phyloP scores from a whole-genome alignment of 2,113 vertebrate species.

The Agelaius phoeniceus region DNA sequence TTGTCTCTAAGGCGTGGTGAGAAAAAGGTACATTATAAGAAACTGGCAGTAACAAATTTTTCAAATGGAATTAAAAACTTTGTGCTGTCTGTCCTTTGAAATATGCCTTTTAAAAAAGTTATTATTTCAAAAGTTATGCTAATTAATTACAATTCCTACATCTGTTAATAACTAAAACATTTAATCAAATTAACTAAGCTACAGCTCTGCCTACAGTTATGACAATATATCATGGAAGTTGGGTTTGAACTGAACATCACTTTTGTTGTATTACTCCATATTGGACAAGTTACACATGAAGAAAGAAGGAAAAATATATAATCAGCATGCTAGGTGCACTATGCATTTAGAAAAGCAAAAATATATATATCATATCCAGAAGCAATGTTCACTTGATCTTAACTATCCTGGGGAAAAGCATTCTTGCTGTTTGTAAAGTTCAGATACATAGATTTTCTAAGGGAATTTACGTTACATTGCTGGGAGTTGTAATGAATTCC shows the following conservation, averaged over 20 bases:
- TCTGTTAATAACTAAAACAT: slow-evolving; percentile 48
- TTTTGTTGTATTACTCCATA: slow-evolving; percentile 1
- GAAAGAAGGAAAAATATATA: slow-evolving; percentile 24
- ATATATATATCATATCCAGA: slow-evolving; percentile 11
- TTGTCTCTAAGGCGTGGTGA: background rate
- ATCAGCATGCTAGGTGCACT: slow-evolving; percentile 45
- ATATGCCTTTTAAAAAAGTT: background rate
- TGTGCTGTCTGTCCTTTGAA: background rate
- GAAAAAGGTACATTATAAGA: background rate
- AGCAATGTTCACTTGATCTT: background rate
- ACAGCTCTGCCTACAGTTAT: slow-evolving; percentile 39
- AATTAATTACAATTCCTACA: slow-evolving; percentile 24
- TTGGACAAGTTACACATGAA: slow-evolving; percentile 25
- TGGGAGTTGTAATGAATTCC: background rate
- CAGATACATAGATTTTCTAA: background rate
- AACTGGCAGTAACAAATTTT: background rate
- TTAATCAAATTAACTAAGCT: slow-evolving; percentile 53
- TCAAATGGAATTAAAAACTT: background rate
- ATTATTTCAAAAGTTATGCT: slow-evolving; percentile 4
- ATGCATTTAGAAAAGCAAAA: slow-evolving; percentile 47
- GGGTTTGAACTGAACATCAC: slow-evolving; percentile 42
- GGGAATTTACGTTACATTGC: background rate
- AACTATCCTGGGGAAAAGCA: background rate
- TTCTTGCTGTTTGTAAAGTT: background rate
- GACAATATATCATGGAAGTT: background rate